Conservation (phyloP, 2,888 invertebrate genomes). For the Ormyrus pomaceus region DNA sequence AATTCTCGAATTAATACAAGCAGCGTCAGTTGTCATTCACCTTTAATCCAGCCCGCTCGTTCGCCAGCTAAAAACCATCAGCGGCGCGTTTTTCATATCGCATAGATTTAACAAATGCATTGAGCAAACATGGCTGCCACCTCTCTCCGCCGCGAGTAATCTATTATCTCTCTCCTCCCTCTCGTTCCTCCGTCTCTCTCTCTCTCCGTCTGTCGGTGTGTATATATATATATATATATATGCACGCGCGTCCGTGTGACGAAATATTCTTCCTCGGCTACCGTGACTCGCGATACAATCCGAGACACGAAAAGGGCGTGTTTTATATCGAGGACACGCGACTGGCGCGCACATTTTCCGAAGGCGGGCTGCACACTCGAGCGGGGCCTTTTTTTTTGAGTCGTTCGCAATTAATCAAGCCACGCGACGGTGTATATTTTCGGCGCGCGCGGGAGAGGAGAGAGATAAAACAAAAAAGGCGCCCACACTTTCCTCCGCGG, state of each 20-base stretch:
- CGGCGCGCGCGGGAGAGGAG: no score
- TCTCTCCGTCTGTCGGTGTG: background rate
- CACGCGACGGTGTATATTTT: conserved; percentile 30
- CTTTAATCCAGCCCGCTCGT: no score
- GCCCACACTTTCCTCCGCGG: background rate
- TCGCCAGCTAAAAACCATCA: no score
- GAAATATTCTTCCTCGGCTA: conserved; percentile 50
- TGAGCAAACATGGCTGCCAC: conserved; percentile 51
- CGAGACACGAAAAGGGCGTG: conserved; percentile 57
- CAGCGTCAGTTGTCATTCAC: no score
- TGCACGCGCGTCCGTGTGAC: conserved; percentile 23
- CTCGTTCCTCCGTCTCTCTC: background rate
- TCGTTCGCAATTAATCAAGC: conserved; percentile 54
- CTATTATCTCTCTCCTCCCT: conserved; percentile 43
- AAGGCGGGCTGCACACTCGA: conserved; percentile 20
- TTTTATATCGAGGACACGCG: conserved; percentile 48
- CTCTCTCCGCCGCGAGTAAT: conserved; percentile 36
- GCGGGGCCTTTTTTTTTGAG: conserved; percentile 20
- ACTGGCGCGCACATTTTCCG: conserved; percentile 29
- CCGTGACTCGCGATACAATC: conserved; percentile 57
- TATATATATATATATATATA: no score
- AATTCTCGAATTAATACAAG: background rate
- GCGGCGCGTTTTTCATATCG: background rate
- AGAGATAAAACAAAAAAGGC: no score
- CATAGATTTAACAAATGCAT: conserved; percentile 17